A percentile compares a stretch with the other conserved stretches of the same genome.
Evolutionary conservation across 92 coral and sea anemone genomes (phyloP).

Genomic region (Porites lobata): DNA sequence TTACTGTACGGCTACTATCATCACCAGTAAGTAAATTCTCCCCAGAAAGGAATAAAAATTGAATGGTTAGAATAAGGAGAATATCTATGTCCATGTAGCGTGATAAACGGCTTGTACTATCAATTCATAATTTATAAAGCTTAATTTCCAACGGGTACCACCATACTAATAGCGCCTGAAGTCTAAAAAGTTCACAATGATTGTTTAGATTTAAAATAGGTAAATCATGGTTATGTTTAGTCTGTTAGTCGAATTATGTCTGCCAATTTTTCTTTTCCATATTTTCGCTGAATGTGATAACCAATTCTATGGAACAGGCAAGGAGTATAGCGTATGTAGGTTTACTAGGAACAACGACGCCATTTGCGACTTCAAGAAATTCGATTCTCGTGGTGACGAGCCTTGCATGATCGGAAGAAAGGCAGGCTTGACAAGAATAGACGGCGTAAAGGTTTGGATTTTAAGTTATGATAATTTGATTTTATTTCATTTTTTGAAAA

Average conservation of each 20-base stretch:
- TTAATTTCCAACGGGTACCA: slow-evolving; percentile 10
- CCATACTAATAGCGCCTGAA: neutral
- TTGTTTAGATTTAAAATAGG: slow-evolving; percentile 8
- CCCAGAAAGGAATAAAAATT: neutral
- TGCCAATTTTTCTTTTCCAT: slow-evolving; percentile 1
- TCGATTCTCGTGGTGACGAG: slow-evolving; percentile 56
- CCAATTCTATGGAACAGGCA: neutral
- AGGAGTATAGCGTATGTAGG: slow-evolving; percentile 29
- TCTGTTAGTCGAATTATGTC: neutral
- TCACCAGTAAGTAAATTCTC: neutral
- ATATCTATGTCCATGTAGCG: neutral
- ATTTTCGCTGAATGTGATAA: neutral
- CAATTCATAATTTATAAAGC: slow-evolving; percentile 1
- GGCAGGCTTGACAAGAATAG: slow-evolving; percentile 67
- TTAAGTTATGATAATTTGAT: neutral
- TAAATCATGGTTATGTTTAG: slow-evolving; percentile 39
- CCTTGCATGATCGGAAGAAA: slow-evolving; percentile 81
- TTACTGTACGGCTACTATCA: no score
- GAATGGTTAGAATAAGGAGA: neutral
- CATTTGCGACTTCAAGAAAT: slow-evolving; percentile 24
- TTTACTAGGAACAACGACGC: slow-evolving; percentile 2
- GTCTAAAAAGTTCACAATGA: neutral
- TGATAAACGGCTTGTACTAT: neutral
- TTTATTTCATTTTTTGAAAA: neutral
- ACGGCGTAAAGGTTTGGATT: slow-evolving; percentile 72